Base-by-base conservation (phyloP, 2,113 vertebrate species). In the Orycteropus afer region DNA sequence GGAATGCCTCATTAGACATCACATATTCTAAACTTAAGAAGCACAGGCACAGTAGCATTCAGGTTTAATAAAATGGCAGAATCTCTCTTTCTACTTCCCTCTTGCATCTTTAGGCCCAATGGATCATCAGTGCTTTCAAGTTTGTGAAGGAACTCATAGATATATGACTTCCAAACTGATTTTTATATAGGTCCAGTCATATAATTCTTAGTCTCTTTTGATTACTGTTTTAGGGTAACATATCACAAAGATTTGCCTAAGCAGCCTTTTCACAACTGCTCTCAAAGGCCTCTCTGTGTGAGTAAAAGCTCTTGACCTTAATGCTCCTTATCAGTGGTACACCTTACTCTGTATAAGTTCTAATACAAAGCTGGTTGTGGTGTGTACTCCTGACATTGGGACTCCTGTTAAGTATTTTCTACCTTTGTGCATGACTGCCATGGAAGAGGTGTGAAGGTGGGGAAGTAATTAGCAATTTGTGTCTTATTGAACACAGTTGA, bases 281-380 rank as follows among this genome's bases (percentile, higher is more conserved):
- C 88, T 96, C 73, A 90, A 87, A 98, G 92, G 53, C 84, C 92
- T 94, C 91, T 96, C 82, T 96, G 90, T 95, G 32, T 90, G 96
- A 93, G 78, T 91, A 91, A 96, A 89, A 94, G 37, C 12, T 57
- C 29, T 95, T 73, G 94, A 2, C 95, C 93, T 90, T 89, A 73
- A 59, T 95, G 97, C 80, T 53, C 0, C 9, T 91, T 91, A 76
- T 91, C 69, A 94, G 47, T 93, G 81, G 20, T 59, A 65, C 47
- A 74, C 79, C 69, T 83, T 89, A 29, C 69, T 96, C 55, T 92
- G 69, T 79, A 34, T 90, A 91, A 79, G 86, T 96, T 96, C 69
- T 86, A 40, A 45, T 91, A 93, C 69, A 95, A 91, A 93, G 97
- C 5, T 0, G 47, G 45, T 34, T 89, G 32, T 93, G 45, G 27